Evolutionary conservation across 2,888 invertebrate species (phyloP), one percentile per base, ranked within the genome.

Genomic region (Leptinotarsa peninsularis): DNA sequence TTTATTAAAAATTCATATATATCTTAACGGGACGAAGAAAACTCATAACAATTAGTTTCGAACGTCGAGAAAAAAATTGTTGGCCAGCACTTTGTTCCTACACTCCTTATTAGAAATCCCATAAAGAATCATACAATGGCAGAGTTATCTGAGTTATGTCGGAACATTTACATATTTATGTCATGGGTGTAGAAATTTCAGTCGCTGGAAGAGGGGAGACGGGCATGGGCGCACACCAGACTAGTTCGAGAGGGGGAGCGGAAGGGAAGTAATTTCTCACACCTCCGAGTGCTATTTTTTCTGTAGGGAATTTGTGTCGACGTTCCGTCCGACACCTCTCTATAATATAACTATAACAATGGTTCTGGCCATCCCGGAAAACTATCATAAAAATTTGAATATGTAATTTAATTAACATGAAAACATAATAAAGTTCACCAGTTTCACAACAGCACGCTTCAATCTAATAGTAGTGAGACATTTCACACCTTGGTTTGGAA

Each of bases 61-160:
- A 68, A 68, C 71, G 73, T 74, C 71, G 71, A 72, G 66, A 70
- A 76, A 76, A 76, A 76, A 72, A 60, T 71, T 71, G 54, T 43
- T 74, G 54, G 68, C 67, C 71, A 73, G 76, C 73, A 76, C 76
- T 76, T 74, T 76, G 74, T 76, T 74, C 74, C 67, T 76, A 75
- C 77, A 77, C 77, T 75, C 77, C 77, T 75, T 77, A 77, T 77
- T 77, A 77, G 77, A 77, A 75, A 77, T 75, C 72, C 77, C 75
- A 77, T 77, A 77, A 77, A 77, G 77, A 75, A 77, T 75, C 68
- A 71, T 66, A 77, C 77, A 75, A 77, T 77, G 75, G 77, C 77
- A 72, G 75, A 77, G 75, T 75, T 77, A 77, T 77, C 77, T 73
- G 75, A 77, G 75, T 77, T 75, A 77, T 77, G 75, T 75, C 67